A percentile compares a stretch with the other conserved stretches of the same genome.
These are phyloP conservation scores for Zoroaster sp. DNA, from an alignment of 53 echinoderm and acorn worm species.

Conservation along the genomic window DNA sequence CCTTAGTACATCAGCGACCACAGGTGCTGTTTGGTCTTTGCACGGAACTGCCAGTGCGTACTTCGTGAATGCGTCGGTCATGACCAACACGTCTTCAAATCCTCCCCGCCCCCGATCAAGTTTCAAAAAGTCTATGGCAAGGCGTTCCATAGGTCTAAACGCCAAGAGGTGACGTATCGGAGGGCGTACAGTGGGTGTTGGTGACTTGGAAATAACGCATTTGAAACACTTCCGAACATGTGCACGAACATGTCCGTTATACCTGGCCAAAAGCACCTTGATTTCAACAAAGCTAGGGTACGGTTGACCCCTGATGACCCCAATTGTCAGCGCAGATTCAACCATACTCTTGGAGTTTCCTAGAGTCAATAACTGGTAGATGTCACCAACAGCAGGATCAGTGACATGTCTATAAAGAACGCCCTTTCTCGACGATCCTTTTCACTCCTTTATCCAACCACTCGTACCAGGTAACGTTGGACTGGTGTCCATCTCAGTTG, in stretches of 20 bases:
- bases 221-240: slow-evolving; percentile 57
- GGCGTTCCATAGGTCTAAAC: slow-evolving; percentile 48
- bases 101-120: too few species aligned
- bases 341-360: slow-evolving; percentile 19
- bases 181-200: slow-evolving; percentile 44
- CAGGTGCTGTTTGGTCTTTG: too few species aligned
- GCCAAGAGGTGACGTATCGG: slow-evolving; percentile 54
- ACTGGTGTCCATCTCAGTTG: too few species aligned
- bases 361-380: slow-evolving; percentile 50
- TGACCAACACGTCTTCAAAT: too few species aligned
- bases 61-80: too few species aligned
- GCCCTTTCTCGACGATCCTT: too few species aligned
- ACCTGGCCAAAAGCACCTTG: too few species aligned
- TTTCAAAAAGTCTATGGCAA: slow-evolving; percentile 61
- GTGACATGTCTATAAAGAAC: too few species aligned
- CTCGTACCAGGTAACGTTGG: background rate
- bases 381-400: too few species aligned
- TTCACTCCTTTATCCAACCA: background rate
- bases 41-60: too few species aligned
- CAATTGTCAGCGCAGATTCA: slow-evolving; percentile 41
- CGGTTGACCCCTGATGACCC: slow-evolving; percentile 52
- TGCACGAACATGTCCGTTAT: too few species aligned
- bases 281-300: background rate
- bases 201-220: slow-evolving; percentile 33
- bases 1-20: too few species aligned